Percentiles rank a stretch among this genome's conserved stretches.
These are phyloP conservation scores for Ptychobarbus kaznakovi DNA, from an alignment of 2,797 vertebrate species.

Conservation along the genomic window DNA sequence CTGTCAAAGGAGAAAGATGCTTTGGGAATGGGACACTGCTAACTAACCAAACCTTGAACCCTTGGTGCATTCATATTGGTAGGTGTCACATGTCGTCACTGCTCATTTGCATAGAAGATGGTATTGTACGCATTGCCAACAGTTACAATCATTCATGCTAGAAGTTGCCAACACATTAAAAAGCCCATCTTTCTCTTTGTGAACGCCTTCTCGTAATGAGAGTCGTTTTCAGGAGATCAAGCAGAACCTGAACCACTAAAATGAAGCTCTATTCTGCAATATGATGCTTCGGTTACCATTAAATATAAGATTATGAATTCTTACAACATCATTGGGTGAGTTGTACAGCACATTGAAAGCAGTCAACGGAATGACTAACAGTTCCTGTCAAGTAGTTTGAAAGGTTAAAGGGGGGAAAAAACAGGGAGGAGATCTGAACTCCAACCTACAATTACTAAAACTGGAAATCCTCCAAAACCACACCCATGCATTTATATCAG, in stretches of 20 bases:
- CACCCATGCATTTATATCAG: neutral
- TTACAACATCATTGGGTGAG: neutral
- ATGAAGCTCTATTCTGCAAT: conserved; percentile 20
- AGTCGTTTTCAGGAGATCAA: neutral
- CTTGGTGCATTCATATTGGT: neutral
- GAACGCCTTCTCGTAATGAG: neutral
- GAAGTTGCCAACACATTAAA: neutral
- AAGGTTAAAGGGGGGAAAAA: neutral
- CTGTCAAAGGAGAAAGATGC: neutral
- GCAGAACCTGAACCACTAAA: conserved; percentile 28
- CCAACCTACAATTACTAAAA: conserved; percentile 9
- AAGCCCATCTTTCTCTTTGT: neutral
- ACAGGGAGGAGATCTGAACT: conserved; percentile 19
- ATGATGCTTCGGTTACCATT: conserved; percentile 7
- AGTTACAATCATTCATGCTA: neutral
- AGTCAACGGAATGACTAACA: conserved; percentile 16
- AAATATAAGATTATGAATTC: conserved; percentile 15
- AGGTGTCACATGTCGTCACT: too few relatives aligned
- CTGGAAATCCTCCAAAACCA: conserved; percentile 10
- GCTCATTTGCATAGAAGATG: neutral
- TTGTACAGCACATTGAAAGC: neutral
- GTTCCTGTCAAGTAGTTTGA: conserved; percentile 5
- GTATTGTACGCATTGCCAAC: too few relatives aligned
- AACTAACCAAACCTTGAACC: neutral
- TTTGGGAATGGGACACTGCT: neutral